These are phyloP conservation scores for Emydura subglobosa DNA, from an alignment of 2,113 vertebrate genomes.

Conservation along the genomic window DNA sequence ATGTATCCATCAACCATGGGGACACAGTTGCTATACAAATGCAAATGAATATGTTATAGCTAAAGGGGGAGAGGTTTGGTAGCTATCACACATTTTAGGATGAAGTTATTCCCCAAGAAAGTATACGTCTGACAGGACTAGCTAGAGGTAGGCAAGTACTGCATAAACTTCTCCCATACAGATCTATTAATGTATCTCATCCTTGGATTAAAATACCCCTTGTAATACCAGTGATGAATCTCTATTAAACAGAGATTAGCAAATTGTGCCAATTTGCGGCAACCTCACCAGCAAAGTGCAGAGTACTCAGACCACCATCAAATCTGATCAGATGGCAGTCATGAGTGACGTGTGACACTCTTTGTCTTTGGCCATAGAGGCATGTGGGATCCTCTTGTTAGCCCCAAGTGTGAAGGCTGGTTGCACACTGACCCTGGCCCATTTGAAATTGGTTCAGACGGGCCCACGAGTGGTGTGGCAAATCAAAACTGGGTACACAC, in stretches of 20 bases:
- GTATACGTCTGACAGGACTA: not conserved
- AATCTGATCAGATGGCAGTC: not conserved
- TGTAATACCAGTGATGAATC: not conserved
- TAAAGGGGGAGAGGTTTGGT: not conserved
- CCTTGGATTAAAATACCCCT: not conserved
- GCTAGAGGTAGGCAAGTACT: not conserved
- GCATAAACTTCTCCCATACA: not conserved
- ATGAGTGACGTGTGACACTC: not conserved
- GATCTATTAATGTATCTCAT: not conserved
- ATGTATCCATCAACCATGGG: not conserved
- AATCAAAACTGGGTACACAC: too few relatives aligned
- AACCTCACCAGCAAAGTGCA: not conserved
- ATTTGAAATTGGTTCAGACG: not conserved
- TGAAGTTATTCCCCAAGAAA: not conserved
- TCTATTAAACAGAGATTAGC: not conserved
- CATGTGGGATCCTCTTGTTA: not conserved
- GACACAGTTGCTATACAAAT: rapidly evolving
- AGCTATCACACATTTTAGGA: not conserved
- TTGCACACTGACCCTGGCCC: not conserved
- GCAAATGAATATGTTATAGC: rapidly evolving
- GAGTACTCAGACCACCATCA: not conserved
- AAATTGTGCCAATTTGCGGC: not conserved
- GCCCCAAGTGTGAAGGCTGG: not conserved
- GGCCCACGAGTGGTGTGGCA: too few relatives aligned
- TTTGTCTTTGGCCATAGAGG: not conserved